Percentiles rank a stretch among this genome's conserved stretches.
phyloP scores from a whole-genome alignment of 2,888 invertebrate species.

The Drosophila pseudotakahashii region DNA sequence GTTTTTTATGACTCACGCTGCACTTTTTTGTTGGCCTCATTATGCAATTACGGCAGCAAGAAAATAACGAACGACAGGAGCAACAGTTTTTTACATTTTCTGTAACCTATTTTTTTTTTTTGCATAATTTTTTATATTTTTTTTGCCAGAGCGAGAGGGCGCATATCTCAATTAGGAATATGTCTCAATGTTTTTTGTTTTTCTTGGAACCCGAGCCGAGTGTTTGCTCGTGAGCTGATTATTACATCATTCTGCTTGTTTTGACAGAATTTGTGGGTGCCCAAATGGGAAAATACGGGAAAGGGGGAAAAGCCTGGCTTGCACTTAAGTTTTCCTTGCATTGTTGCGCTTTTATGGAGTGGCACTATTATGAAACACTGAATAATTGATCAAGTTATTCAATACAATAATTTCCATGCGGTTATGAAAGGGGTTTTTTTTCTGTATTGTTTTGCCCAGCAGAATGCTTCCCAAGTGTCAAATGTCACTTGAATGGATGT shows the following conservation, averaged over 20 bases:
- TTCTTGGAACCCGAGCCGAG: slow-evolving; percentile 16
- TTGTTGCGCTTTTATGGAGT: slow-evolving; percentile 1
- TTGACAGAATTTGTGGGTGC: slow-evolving; percentile 46
- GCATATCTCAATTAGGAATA: slow-evolving; percentile 43
- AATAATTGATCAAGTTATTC: slow-evolving; percentile 28
- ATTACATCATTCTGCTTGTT: slow-evolving; percentile 60
- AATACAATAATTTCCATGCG: slow-evolving; percentile 13
- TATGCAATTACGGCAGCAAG: slow-evolving; percentile 67
- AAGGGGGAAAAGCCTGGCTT: neutral
- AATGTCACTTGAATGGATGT: slow-evolving; percentile 14
- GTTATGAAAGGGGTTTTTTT: slow-evolving; percentile 7
- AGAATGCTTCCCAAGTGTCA: slow-evolving; percentile 12
- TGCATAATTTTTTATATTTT: slow-evolving; percentile 14
- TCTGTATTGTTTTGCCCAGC: neutral
- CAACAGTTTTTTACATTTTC: neutral
- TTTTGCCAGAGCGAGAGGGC: slow-evolving; percentile 8
- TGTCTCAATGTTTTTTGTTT: slow-evolving; percentile 44
- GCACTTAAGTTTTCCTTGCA: slow-evolving; percentile 7
- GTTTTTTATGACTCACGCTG: slow-evolving; percentile 45
- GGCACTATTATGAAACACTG: slow-evolving; percentile 27
- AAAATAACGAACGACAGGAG: slow-evolving; percentile 43
- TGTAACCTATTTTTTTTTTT: slow-evolving; percentile 4
- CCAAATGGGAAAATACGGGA: neutral
- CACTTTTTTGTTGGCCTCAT: slow-evolving; percentile 53
- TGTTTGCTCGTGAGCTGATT: slow-evolving; percentile 16